Evolutionary conservation across 35 echinoderm and acorn worm species (phyloP), one percentile per base, ranked within the genome.

Genomic region (Anneissia japonica): DNA sequence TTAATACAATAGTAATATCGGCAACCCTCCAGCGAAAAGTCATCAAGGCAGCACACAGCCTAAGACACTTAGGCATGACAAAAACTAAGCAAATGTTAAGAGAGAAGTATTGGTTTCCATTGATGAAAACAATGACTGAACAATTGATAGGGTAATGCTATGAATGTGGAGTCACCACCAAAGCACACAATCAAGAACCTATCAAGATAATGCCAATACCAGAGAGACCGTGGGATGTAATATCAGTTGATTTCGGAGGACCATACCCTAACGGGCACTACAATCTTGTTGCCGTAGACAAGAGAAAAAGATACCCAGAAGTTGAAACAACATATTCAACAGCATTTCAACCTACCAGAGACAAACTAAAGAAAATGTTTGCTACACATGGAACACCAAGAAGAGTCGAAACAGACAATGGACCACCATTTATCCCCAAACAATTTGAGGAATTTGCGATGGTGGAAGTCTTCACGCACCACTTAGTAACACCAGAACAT

Each of bases 181-280:
- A n/a, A n/a, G n/a, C n/a, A n/a, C n/a, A n/a, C n/a, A n/a, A n/a
- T n/a, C n/a, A n/a, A n/a, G n/a, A n/a, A n/a, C n/a, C n/a, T n/a
- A n/a, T n/a, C 37, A 90, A 90, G 36, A 84, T 84, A 37, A 92
- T 85, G 51, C 28, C 79, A 11, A 92, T 88, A 39, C 85, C 90
- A 31, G 78, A 91, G 17, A 87, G 87, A 36, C 90, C 85, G 80
- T 84, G 85, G 90, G 85, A 92, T 31, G 77, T 76, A 30, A 51
- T 86, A 31, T 51, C 90, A 35, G 79, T 91, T 45, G 90, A 92
- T 77, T 92, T 92, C 72, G 72, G 84, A 33, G 90, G 90, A 83
- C 90, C 85, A 32, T 92, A 92, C 40, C 90, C 90, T 26, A 79
- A 83, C 74, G 90, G 90, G 33, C 90, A 91, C 39, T 91, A 92